These are phyloP conservation scores for Sitobion miscanthi DNA, from an alignment of 1,140 invertebrate genomes.

Conservation along the genomic window DNA sequence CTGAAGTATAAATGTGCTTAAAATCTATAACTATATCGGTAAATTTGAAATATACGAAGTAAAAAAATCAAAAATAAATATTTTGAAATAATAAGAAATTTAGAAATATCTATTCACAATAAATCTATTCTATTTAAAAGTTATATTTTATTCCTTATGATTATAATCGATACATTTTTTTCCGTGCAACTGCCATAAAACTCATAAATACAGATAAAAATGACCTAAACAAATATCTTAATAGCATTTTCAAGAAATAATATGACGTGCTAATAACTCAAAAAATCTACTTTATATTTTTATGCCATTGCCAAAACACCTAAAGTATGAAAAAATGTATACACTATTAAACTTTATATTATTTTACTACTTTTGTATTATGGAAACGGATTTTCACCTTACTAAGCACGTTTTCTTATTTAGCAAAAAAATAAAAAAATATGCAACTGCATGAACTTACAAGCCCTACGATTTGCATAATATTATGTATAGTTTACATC, in stretches of 20 bases:
- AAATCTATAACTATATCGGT: background rate
- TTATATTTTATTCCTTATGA: background rate
- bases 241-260: too few relatives aligned
- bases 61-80: background rate
- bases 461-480: background rate
- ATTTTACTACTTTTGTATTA: background rate
- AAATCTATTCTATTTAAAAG: too few relatives aligned
- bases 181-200: background rate
- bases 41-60: background rate
- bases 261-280: too few relatives aligned
- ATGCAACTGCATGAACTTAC: background rate
- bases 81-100: background rate
- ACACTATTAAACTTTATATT: background rate
- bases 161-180: background rate
- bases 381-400: too few relatives aligned
- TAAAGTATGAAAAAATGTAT: background rate
- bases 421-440: background rate
- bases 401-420: background rate
- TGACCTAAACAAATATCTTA: too few relatives aligned
- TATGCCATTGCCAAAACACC: background rate
- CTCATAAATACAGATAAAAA: background rate
- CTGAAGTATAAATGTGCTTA: background rate
- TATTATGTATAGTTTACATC: slow-evolving; percentile 22
- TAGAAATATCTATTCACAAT: background rate
- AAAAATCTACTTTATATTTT: too few relatives aligned